A percentile compares a stretch with the other conserved stretches of the same genome.
Evolutionary conservation across 37 sponge, comb jelly and placozoan genomes (phyloP).

Genomic region (Crambe crambe): DNA sequence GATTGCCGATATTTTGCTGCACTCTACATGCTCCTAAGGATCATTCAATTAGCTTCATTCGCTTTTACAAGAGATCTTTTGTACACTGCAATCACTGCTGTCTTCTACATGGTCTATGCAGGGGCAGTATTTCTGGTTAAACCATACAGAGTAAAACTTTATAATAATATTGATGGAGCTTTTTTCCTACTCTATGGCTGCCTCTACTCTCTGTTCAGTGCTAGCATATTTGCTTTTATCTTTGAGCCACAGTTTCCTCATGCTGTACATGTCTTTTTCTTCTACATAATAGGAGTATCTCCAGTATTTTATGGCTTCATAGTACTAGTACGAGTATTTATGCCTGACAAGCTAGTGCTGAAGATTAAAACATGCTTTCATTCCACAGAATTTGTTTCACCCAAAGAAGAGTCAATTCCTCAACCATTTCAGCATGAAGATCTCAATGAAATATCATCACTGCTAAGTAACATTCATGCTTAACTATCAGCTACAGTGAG

Average conservation of each 20-base stretch:
- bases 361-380: neutral
- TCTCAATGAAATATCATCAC: too few species aligned
- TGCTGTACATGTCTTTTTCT: neutral
- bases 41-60: neutral
- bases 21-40: neutral
- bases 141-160: neutral
- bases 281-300: neutral
- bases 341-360: neutral
- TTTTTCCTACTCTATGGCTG: neutral
- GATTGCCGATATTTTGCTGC: constrained; percentile 14
- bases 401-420: neutral
- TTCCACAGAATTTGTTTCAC: neutral
- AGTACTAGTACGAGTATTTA: neutral
- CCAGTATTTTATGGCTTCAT: neutral
- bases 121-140: neutral
- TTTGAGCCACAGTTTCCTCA: neutral
- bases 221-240: neutral
- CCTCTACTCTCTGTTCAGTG: neutral
- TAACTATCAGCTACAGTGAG: too few species aligned
- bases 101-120: neutral
- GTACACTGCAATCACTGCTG: neutral
- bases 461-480: too few species aligned
- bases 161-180: neutral
- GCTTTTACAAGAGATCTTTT: neutral
- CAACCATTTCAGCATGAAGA: neutral